These are phyloP conservation scores for Notodonta dromedarius DNA, from an alignment of 2,888 invertebrate genomes.

Conservation along the genomic window DNA sequence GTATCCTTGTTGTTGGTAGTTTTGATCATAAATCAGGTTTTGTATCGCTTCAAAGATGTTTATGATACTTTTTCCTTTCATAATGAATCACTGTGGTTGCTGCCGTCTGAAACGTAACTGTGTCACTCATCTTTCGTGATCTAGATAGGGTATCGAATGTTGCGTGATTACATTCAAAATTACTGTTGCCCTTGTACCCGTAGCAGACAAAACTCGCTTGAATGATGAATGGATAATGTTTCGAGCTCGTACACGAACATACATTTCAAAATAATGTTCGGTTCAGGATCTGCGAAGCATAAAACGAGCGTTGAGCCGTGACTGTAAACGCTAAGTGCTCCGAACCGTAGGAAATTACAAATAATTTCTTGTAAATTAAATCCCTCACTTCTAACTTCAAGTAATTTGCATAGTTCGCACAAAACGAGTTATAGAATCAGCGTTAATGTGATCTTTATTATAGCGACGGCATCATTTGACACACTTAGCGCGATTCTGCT, in stretches of 20 bases:
- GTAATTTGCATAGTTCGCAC: slow-evolving; percentile 3
- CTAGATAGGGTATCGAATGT: background rate
- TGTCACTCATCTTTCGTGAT: background rate
- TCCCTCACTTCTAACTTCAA: background rate
- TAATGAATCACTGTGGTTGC: background rate
- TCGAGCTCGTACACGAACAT: slow-evolving; percentile 13
- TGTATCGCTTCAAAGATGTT: background rate
- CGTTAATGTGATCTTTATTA: slow-evolving; percentile 21
- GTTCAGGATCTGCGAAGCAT: slow-evolving; percentile 28
- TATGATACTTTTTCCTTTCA: background rate
- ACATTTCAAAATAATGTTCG: slow-evolving; percentile 26
- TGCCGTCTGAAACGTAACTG: background rate
- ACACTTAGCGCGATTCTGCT: slow-evolving; percentile 19
- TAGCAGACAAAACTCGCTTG: background rate
- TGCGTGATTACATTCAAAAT: background rate
- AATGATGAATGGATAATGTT: background rate
- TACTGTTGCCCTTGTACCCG: slow-evolving; percentile 1
- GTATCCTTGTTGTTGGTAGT: background rate
- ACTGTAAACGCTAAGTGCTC: slow-evolving; percentile 19
- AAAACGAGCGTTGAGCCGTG: slow-evolving; percentile 35
- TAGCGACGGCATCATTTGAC: slow-evolving; percentile 27
- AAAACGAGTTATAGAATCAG: slow-evolving; percentile 16
- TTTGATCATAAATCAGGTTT: slow-evolving; percentile 1
- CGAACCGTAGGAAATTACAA: background rate
- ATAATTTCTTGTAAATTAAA: background rate